Evolutionary conservation across 2,113 vertebrate species (phyloP), one percentile per base, ranked within the genome.

Genomic region (Bujurquina vittata): DNA sequence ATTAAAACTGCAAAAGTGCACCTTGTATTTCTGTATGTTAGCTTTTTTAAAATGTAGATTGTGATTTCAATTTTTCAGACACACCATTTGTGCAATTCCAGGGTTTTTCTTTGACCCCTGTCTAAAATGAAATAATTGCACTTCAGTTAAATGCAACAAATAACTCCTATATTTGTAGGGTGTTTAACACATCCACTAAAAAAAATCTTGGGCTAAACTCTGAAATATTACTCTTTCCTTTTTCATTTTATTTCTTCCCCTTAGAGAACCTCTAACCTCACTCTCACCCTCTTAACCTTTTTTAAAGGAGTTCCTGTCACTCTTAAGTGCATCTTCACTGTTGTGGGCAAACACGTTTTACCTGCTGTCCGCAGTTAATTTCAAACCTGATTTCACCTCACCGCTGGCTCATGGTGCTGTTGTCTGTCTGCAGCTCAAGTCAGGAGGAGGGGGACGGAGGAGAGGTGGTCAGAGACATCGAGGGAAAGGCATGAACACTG

Each of bases 381-480:
- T 61, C 1, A n/a, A 4, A 57, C 18, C 31, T 10, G 67, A 46
- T 52, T 5, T 67, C 3, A 40, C 7, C 8, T 11, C 43, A 29
- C 33, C 4, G 18, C 33, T 17, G 52, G 4, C 73, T 87, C 37
- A 84, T 77, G 8, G 14, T 60, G 52, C 76, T 49, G 35, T 7
- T 46, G 12, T 78, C 4, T 75, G 1, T 83, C 59, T 81, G 79
- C 94, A 98, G 97, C 94, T 96, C 43, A 98, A 97, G 94, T 89
- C 93, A 0, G 96, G 95, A 0, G 95, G 97, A 4, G 97, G 97
- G 56, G 96, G 98, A 55, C 96, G 97, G 67, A 95, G 98, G 82
- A 95, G 98, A 87, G 97, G 98, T 0, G 98, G 98, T 87, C 98
- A 99, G 91, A 95, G 97, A 80, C 98, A 99, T 95, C 96, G 97